phyloP scores from a whole-genome alignment of 2,797 vertebrate species.

The Poeciliopsis paucimaculata region DNA sequence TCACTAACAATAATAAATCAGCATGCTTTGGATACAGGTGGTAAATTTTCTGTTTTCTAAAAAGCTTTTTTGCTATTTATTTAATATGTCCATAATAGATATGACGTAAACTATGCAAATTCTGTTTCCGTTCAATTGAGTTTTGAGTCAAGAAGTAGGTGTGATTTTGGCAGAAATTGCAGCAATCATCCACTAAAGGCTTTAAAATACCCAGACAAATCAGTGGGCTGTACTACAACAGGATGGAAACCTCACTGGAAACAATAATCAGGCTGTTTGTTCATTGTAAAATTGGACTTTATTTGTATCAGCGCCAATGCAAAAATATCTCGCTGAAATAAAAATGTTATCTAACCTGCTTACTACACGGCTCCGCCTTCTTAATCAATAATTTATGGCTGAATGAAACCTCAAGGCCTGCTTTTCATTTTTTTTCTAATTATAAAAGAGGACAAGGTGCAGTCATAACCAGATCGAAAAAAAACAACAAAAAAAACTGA shows the following conservation, averaged over 20 bases:
- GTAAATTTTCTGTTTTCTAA: background rate
- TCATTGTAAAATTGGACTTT: background rate
- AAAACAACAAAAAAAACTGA: background rate
- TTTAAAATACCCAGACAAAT: conserved; percentile 20
- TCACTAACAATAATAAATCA: background rate
- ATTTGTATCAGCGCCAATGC: background rate
- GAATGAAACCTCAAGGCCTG: background rate
- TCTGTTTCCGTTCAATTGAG: background rate
- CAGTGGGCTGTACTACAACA: conserved; percentile 8
- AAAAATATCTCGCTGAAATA: background rate
- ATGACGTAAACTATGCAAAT: background rate
- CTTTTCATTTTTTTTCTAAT: background rate
- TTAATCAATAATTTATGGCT: background rate
- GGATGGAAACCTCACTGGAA: background rate
- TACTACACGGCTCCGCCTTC: background rate
- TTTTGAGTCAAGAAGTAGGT: conserved; percentile 6
- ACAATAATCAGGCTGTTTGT: conserved; percentile 10
- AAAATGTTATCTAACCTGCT: background rate
- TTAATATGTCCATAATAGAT: background rate
- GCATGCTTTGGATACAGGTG: background rate
- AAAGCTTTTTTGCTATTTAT: background rate
- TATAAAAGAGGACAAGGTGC: background rate
- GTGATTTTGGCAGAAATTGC: conserved; percentile 1
- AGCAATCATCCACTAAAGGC: conserved; percentile 15
- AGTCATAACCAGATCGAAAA: background rate